These are phyloP conservation scores for Cataglyphis rosenhaueri DNA, from an alignment of 2,888 invertebrate genomes.

Conservation along the genomic window DNA sequence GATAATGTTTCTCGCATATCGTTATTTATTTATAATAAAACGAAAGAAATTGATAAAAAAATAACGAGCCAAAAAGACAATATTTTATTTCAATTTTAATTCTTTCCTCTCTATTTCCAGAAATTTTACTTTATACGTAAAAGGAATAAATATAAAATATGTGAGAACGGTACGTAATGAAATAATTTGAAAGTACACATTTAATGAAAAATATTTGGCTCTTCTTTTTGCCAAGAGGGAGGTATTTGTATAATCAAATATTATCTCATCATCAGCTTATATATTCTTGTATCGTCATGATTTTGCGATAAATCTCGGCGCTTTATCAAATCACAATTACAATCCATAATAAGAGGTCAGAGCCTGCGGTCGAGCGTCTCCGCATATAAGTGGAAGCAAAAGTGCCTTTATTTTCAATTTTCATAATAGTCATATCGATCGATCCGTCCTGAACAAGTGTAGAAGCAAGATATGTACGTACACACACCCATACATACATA, in stretches of 20 bases:
- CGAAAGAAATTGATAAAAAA: neutral
- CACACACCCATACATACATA: neutral
- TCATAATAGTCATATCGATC: slow-evolving; percentile 77
- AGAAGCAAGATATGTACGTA: slow-evolving; percentile 17
- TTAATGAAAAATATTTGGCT: neutral
- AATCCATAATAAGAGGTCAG: slow-evolving; percentile 8
- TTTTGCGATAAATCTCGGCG: neutral
- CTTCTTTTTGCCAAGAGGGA: neutral
- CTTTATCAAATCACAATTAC: neutral
- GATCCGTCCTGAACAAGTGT: slow-evolving; percentile 43
- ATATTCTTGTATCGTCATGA: neutral
- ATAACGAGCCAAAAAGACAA: neutral
- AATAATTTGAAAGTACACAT: neutral
- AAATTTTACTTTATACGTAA: neutral
- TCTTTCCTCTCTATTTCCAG: neutral
- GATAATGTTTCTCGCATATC: neutral
- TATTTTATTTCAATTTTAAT: slow-evolving; percentile 11
- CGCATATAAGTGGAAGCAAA: slow-evolving; percentile 51
- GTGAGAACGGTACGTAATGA: neutral
- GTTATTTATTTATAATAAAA: neutral
- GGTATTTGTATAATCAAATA: neutral
- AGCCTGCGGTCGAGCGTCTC: slow-evolving; percentile 51
- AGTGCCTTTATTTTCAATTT: slow-evolving; percentile 77
- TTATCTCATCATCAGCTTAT: neutral
- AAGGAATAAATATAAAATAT: neutral